phyloP scores from a whole-genome alignment of 2,113 vertebrate genomes.

The Tachycineta bicolor region DNA sequence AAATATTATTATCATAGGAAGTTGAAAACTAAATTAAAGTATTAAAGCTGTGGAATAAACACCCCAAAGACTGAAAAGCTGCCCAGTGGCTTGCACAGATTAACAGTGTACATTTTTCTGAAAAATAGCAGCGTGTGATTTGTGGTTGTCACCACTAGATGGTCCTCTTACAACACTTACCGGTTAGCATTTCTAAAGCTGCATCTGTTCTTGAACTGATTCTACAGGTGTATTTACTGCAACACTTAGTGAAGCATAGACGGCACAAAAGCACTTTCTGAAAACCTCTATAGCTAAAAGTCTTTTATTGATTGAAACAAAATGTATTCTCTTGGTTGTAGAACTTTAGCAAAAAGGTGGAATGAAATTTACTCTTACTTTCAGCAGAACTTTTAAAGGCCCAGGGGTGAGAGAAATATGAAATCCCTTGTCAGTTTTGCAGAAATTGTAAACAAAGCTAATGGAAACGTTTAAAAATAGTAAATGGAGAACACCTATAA shows the following conservation, averaged over 20 bases:
- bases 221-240: not conserved
- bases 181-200: not conserved
- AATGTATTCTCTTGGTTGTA: not conserved
- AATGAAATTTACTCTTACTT: not conserved
- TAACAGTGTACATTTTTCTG: not conserved
- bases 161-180: slow-evolving; percentile 5
- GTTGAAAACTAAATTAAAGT: not conserved
- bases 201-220: not conserved
- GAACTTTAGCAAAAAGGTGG: not conserved
- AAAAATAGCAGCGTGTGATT: not conserved
- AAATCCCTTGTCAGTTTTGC: not conserved
- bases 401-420: not conserved
- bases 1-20: not conserved
- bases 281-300: not conserved
- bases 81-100: not conserved
- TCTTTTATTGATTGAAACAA: not conserved
- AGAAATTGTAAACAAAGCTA: not conserved
- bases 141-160: slow-evolving; percentile 36
- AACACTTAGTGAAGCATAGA: not conserved
- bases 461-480: not conserved
- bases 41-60: not conserved
- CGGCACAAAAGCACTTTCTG: not conserved
- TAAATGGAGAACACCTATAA: not conserved
- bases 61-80: not conserved
- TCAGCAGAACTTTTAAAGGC: not conserved